phyloP scores from a whole-genome alignment of 1,140 invertebrate species.

The Chymomyza costata region DNA sequence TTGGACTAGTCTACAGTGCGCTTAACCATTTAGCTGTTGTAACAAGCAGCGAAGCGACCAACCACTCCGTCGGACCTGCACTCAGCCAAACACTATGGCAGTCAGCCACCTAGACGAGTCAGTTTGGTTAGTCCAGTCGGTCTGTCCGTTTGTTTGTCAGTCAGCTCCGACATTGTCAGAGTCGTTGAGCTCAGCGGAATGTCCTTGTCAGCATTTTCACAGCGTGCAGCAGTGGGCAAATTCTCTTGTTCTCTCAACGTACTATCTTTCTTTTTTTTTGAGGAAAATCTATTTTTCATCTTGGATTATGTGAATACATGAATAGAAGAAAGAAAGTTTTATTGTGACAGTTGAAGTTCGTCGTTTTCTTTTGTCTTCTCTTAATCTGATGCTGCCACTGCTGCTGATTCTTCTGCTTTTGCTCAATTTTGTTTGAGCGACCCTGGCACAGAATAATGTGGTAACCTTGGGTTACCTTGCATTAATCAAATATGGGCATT shows the following conservation, averaged over 20 bases:
- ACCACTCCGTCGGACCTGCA: conserved; percentile 26
- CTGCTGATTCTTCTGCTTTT: not conserved
- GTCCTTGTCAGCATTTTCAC: conserved; percentile 66
- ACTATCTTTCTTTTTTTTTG: too few species aligned
- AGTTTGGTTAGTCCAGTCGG: too few species aligned
- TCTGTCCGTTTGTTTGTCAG: not conserved
- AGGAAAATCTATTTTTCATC: conserved; percentile 70
- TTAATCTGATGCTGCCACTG: conserved; percentile 5
- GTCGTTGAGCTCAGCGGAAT: conserved; percentile 36
- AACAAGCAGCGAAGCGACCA: conserved; percentile 47
- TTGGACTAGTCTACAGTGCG: conserved; percentile 47
- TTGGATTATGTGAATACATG: conserved; percentile 70
- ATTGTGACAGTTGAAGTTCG: conserved; percentile 62
- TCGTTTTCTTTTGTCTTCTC: conserved; percentile 9
- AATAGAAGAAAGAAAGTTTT: conserved; percentile 59
- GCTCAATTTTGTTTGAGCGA: not conserved
- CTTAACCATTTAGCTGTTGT: conserved; percentile 72
- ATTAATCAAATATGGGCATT: conserved; percentile 66
- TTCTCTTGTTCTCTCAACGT: too few species aligned
- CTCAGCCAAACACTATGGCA: conserved; percentile 4
- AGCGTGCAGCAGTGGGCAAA: conserved; percentile 46
- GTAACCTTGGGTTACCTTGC: not conserved
- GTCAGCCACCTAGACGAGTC: too few species aligned
- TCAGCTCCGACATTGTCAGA: too few species aligned
- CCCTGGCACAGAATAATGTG: not conserved